Evolutionary conservation across 1,140 invertebrate genomes (phyloP).

Genomic region (Diabrotica virgifera): DNA sequence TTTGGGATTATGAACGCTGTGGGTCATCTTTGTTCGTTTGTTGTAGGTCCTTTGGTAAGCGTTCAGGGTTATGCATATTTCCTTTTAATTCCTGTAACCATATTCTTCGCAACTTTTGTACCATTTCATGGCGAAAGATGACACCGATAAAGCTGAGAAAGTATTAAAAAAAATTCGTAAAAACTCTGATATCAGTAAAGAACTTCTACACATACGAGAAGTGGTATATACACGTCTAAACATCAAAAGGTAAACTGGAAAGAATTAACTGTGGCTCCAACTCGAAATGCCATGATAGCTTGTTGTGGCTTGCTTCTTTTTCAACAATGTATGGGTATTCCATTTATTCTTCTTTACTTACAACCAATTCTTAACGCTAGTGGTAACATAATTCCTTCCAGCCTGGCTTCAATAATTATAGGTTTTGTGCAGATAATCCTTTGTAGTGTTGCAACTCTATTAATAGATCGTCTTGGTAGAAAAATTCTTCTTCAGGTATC

Average conservation of each 20-base stretch:
- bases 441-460: conserved; percentile 13
- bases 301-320: conserved; percentile 66
- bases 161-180: conserved; percentile 29
- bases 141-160: conserved; percentile 18
- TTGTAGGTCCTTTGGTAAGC: conserved; percentile 57
- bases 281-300: conserved; percentile 64
- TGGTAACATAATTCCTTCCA: conserved; percentile 51
- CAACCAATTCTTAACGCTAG: conserved; percentile 70
- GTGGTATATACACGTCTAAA: no score
- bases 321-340: conserved; percentile 77
- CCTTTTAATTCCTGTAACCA: no score
- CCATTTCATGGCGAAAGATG: conserved; percentile 24
- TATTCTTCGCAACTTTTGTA: conserved; percentile 55
- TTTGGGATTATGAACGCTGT: conserved; percentile 53
- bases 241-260: no score
- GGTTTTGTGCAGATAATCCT: conserved; percentile 23
- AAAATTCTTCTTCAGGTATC: no score
- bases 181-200: no score
- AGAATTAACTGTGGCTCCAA: no score
- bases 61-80: conserved; percentile 55
- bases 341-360: conserved; percentile 78
- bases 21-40: conserved; percentile 50
- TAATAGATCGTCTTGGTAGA: conserved; percentile 44
- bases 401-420: conserved; percentile 24
- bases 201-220: no score